phyloP scores from a whole-genome alignment of 2,113 vertebrate genomes.

The Callorhinus ursinus region DNA sequence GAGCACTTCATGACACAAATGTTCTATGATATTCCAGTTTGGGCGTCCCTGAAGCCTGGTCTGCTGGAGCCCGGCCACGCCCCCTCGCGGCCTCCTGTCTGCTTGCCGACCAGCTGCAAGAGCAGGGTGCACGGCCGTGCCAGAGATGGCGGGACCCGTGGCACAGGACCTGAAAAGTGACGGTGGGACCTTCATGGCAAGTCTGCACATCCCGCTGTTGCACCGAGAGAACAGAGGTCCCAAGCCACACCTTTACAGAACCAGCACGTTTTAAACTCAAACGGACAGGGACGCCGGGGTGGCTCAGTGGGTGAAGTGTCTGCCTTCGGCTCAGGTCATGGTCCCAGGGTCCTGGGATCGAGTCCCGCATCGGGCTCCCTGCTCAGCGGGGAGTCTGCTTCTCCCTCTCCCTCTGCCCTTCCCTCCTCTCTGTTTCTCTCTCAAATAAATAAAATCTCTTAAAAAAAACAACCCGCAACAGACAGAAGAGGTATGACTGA shows the following conservation, averaged over 20 bases:
- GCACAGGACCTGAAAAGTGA: neutral
- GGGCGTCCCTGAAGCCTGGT: accelerated
- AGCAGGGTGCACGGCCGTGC: no score
- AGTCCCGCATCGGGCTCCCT: no score
- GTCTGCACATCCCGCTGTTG: accelerated
- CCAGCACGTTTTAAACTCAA: neutral
- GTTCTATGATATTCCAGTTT: neutral
- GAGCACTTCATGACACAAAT: neutral
- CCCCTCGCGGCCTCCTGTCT: neutral
- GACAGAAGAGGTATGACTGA: neutral
- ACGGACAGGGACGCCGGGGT: no score
- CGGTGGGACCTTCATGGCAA: neutral
- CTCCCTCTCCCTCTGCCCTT: no score
- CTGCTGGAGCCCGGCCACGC: neutral
- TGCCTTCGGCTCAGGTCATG: no score
- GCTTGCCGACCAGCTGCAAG: no score
- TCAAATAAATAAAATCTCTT: no score
- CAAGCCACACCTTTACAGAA: accelerated
- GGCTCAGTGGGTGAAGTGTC: no score
- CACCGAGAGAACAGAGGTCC: neutral
- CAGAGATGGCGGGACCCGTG: no score
- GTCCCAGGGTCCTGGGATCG: no score
- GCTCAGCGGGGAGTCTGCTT: no score
- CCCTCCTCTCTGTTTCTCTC: no score
- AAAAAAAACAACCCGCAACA: neutral